Evolutionary conservation across 2,888 invertebrate species (phyloP).

Genomic region (Spialia ferax): DNA sequence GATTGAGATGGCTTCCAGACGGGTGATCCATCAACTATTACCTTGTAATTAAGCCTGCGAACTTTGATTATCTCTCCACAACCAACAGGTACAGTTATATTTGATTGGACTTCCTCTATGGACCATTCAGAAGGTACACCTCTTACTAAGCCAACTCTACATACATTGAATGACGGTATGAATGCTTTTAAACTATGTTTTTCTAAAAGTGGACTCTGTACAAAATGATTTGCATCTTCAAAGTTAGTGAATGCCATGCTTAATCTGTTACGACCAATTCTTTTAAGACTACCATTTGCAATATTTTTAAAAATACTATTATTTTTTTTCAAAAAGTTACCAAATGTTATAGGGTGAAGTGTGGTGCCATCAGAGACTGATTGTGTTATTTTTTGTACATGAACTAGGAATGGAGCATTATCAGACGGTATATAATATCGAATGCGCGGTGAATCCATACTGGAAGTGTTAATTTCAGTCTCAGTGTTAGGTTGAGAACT

Average conservation of each 20-base stretch:
- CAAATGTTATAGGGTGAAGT: neutral
- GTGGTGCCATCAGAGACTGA: neutral
- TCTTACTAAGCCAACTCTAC: constrained; percentile 4
- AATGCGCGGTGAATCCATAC: neutral
- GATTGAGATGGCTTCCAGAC: constrained; percentile 2
- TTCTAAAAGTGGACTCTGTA: neutral
- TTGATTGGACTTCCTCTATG: constrained; percentile 2
- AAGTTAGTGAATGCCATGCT: constrained; percentile 2
- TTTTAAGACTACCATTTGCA: constrained; percentile 1
- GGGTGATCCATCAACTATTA: neutral
- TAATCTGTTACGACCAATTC: constrained; percentile 1
- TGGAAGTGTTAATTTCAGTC: neutral
- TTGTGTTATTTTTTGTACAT: neutral
- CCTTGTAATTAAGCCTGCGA: constrained; percentile 4
- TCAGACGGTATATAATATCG: neutral
- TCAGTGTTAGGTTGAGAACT: neutral
- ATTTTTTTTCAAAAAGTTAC: constrained; percentile 1
- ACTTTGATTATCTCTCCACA: neutral
- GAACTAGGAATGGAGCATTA: neutral
- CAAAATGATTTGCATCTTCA: constrained; percentile 4
- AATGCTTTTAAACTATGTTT: constrained; percentile 4
- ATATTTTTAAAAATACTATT: neutral
- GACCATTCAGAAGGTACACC: constrained; percentile 4
- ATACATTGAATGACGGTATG: constrained; percentile 2
- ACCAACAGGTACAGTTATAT: neutral